These are phyloP conservation scores for Sciurus carolinensis DNA, from an alignment of 2,797 vertebrate genomes.

Conservation along the genomic window DNA sequence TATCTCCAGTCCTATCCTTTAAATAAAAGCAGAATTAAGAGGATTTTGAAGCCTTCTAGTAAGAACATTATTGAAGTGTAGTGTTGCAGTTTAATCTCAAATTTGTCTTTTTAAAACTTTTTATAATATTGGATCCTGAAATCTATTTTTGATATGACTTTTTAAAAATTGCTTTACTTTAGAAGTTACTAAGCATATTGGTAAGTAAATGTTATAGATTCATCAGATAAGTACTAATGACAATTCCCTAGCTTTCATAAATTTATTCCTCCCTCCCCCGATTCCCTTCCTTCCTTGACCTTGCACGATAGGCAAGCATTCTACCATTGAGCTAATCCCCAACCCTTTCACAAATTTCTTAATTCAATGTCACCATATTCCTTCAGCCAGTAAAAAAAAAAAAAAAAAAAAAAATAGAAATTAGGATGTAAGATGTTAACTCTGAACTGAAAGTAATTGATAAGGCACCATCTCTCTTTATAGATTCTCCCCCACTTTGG, in stretches of 20 bases:
- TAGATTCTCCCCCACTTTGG: background rate
- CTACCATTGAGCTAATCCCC: no score
- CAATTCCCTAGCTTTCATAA: background rate
- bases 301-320: background rate
- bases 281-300: background rate
- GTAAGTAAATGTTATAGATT: slow-evolving; percentile 41
- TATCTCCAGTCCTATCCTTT: background rate
- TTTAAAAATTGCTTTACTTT: slow-evolving; percentile 38
- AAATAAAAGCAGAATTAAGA: slow-evolving; percentile 15
- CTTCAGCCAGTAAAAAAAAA: background rate
- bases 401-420: background rate
- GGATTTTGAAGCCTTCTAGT: background rate
- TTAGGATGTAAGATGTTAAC: background rate
- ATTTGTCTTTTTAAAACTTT: slow-evolving; percentile 48
- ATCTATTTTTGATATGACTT: background rate
- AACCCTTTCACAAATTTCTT: background rate
- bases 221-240: background rate
- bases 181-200: slow-evolving; percentile 29
- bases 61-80: slow-evolving; percentile 10
- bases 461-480: slow-evolving; percentile 11
- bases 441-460: background rate
- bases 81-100: slow-evolving; percentile 25
- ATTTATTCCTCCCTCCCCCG: no score
- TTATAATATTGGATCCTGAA: background rate
- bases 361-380: background rate